Evolutionary conservation across 2,797 vertebrate species (phyloP).

Genomic region (Pempheris klunzingeri): DNA sequence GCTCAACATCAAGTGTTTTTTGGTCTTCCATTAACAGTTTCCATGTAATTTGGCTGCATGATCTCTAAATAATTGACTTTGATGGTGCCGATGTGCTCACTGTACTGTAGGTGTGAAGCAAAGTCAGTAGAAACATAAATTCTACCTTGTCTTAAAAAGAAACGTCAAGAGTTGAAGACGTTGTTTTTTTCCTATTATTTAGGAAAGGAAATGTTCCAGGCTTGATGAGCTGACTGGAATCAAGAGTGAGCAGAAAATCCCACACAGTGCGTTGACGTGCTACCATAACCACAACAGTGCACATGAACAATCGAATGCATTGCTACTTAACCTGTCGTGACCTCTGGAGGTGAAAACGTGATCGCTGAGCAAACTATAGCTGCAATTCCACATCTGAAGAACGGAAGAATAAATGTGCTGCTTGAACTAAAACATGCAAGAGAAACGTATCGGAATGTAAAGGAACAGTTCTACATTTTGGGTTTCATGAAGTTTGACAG

Average conservation of each 20-base stretch:
- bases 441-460: neutral
- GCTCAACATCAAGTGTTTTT: conserved; percentile 36
- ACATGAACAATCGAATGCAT: neutral
- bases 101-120: neutral
- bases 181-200: neutral
- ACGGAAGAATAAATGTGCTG: neutral
- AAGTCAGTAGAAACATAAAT: neutral
- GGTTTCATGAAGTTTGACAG: neutral
- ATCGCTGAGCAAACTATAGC: neutral
- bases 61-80: conserved; percentile 36
- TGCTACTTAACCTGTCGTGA: neutral
- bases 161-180: too few species aligned
- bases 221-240: conserved; percentile 9
- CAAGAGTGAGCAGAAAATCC: neutral
- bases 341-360: neutral
- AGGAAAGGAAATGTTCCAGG: neutral
- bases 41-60: conserved; percentile 37
- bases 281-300: neutral
- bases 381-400: neutral
- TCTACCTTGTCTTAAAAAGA: too few species aligned
- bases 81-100: conserved; percentile 17
- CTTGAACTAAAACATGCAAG: neutral
- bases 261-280: neutral
- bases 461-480: neutral
- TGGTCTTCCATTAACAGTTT: conserved; percentile 44